These are phyloP conservation scores for Salarias fasciatus DNA, from an alignment of 2,797 vertebrate species.

Conservation along the genomic window DNA sequence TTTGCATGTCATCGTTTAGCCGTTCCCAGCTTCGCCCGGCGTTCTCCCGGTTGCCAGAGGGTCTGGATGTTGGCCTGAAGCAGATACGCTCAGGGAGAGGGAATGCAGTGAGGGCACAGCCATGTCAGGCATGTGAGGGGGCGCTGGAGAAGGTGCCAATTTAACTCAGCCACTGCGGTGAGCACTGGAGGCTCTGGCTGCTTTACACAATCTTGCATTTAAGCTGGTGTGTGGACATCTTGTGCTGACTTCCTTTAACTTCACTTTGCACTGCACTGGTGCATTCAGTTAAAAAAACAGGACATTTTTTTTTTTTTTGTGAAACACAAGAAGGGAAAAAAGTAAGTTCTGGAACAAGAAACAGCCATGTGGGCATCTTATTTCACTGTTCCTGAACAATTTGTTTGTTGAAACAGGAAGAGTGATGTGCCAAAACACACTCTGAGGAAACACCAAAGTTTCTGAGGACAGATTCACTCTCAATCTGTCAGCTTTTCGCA, in stretches of 20 bases:
- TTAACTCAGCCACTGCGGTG: slow-evolving; percentile 57
- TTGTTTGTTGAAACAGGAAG: slow-evolving; percentile 66
- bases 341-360: slow-evolving; percentile 43
- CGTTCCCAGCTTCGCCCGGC: slow-evolving; percentile 30
- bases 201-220: slow-evolving; percentile 30
- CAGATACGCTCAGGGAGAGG: slow-evolving; percentile 35
- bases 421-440: slow-evolving; percentile 42
- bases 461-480: slow-evolving; percentile 44
- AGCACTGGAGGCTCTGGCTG: slow-evolving; percentile 39
- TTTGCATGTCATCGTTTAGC: slow-evolving; percentile 46
- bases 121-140: slow-evolving; percentile 69
- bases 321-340: slow-evolving; percentile 30
- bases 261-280: slow-evolving; percentile 7
- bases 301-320: slow-evolving; percentile 30
- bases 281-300: slow-evolving; percentile 11
- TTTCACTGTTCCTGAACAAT: slow-evolving; percentile 63
- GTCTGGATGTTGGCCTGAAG: slow-evolving; percentile 50
- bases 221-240: slow-evolving; percentile 29
- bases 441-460: slow-evolving; percentile 49
- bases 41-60: slow-evolving; percentile 54
- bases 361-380: slow-evolving; percentile 46
- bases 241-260: slow-evolving; percentile 21
- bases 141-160: slow-evolving; percentile 63
- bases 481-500: slow-evolving; percentile 47
- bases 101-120: slow-evolving; percentile 46